Percentiles rank a stretch among this genome's conserved stretches.
phyloP scores from a whole-genome alignment of 2,113 vertebrate genomes.

The Actinemys pallida region DNA sequence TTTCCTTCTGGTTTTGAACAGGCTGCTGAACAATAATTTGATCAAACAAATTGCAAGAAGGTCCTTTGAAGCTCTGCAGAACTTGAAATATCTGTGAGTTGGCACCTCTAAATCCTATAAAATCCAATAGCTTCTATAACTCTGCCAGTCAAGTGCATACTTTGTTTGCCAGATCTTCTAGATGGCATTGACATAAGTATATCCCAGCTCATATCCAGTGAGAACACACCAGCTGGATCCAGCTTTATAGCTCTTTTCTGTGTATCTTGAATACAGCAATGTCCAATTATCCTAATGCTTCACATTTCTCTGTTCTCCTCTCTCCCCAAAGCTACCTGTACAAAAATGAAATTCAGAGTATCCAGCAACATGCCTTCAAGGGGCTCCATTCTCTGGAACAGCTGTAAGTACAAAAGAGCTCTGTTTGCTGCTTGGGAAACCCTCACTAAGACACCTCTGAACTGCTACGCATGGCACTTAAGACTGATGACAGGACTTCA shows the following conservation, averaged over 20 bases:
- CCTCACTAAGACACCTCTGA: background rate
- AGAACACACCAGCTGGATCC: background rate
- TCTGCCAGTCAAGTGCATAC: fast-evolving
- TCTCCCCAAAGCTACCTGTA: slow-evolving; percentile 92
- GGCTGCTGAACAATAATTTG: slow-evolving; percentile 78
- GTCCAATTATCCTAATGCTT: background rate
- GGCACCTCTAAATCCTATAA: background rate
- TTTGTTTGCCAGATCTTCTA: background rate
- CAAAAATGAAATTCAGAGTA: slow-evolving; percentile 94
- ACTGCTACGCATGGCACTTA: background rate
- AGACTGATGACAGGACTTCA: background rate
- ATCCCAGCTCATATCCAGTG: fast-evolving
- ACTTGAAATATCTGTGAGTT: slow-evolving; percentile 80
- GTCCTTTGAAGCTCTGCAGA: slow-evolving; percentile 75
- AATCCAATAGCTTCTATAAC: background rate
- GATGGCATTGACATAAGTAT: background rate
- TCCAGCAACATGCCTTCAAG: slow-evolving; percentile 91
- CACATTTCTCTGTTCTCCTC: slow-evolving; percentile 3
- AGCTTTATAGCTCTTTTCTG: background rate
- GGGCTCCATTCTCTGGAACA: slow-evolving; percentile 93
- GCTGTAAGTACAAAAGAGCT: slow-evolving; percentile 87
- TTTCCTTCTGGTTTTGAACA: slow-evolving; percentile 6
- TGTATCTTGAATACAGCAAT: background rate
- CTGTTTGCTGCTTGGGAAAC: background rate
- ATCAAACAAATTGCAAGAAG: slow-evolving; percentile 68